Percentiles rank a stretch among this genome's conserved stretches.
These are phyloP conservation scores for Thumatha senex DNA, from an alignment of 2,888 invertebrate species.

Conservation along the genomic window DNA sequence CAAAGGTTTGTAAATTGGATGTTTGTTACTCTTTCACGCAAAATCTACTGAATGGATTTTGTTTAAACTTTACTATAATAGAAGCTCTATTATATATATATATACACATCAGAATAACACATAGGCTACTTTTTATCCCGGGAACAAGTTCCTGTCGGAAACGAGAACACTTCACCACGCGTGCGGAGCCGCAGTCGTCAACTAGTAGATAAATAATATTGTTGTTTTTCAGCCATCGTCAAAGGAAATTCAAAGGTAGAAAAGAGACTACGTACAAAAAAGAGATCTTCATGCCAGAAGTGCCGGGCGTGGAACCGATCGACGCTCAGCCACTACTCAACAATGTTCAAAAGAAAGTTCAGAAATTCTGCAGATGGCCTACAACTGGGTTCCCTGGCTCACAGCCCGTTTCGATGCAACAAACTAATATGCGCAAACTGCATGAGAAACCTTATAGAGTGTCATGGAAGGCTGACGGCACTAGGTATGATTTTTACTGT, in stretches of 20 bases:
- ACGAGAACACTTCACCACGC: too few species aligned
- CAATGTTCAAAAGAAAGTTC: constrained; percentile 88
- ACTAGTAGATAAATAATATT: too few species aligned
- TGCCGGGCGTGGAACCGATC: constrained; percentile 90
- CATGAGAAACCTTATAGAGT: constrained; percentile 94
- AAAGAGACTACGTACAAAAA: constrained; percentile 84
- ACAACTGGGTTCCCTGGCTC: constrained; percentile 95
- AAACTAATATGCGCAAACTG: constrained; percentile 89
- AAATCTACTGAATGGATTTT: too few species aligned
- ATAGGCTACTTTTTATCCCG: too few species aligned
- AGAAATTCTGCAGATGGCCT: constrained; percentile 92
- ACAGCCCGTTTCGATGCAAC: constrained; percentile 98
- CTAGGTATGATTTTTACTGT: constrained; percentile 83
- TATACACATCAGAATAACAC: too few species aligned
- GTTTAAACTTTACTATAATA: too few species aligned
- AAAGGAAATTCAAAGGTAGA: constrained; percentile 66
- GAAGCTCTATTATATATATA: too few species aligned
- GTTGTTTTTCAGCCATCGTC: constrained; percentile 15
- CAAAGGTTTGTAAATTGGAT: too few species aligned
- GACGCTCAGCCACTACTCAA: constrained; percentile 83
- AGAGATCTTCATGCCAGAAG: constrained; percentile 93
- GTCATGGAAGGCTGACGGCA: constrained; percentile 99
- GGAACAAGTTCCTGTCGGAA: too few species aligned
- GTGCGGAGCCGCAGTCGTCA: too few species aligned
- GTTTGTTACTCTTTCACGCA: too few species aligned